Evolutionary conservation across 2,113 vertebrate genomes (phyloP).

Genomic region (Ophiodon elongatus): DNA sequence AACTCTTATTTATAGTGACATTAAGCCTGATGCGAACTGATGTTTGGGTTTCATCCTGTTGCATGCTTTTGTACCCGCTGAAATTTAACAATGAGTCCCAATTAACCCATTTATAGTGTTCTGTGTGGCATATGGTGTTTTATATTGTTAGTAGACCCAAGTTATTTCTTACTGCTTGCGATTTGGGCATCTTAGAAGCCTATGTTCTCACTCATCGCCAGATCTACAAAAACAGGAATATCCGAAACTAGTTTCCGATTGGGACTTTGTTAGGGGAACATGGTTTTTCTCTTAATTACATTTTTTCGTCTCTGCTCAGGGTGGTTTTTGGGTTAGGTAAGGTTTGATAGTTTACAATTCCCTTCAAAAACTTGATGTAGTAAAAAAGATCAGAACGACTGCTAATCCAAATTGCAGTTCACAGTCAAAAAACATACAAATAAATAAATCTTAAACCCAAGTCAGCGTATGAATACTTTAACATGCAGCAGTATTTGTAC

Average conservation of each 20-base stretch:
- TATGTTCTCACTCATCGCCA: not conserved
- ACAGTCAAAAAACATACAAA: conserved; percentile 3
- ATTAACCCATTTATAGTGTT: conserved; percentile 19
- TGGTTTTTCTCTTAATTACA: not conserved
- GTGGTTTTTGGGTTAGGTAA: not conserved
- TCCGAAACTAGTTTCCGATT: not conserved
- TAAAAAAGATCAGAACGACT: not conserved
- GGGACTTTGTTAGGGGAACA: not conserved
- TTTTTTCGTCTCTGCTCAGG: not conserved
- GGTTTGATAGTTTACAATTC: not conserved
- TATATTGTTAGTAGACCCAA: conserved; percentile 20
- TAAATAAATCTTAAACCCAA: not conserved
- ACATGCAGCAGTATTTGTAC: conserved; percentile 6
- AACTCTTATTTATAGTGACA: conserved; percentile 26
- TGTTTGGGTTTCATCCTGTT: conserved; percentile 34
- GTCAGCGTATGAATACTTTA: conserved; percentile 2
- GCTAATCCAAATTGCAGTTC: not conserved
- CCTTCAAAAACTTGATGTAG: not conserved
- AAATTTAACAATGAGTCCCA: conserved; percentile 23
- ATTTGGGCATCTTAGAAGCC: not conserved
- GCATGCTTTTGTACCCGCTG: conserved; percentile 14
- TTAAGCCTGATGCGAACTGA: conserved; percentile 24
- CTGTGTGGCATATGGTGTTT: conserved; percentile 11
- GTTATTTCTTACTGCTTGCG: not conserved
- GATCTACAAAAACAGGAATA: not conserved